Percentiles rank a stretch among this genome's conserved stretches.
phyloP scores from a whole-genome alignment of 2,888 invertebrate genomes.

The Amblyjoppa fuscipennis region DNA sequence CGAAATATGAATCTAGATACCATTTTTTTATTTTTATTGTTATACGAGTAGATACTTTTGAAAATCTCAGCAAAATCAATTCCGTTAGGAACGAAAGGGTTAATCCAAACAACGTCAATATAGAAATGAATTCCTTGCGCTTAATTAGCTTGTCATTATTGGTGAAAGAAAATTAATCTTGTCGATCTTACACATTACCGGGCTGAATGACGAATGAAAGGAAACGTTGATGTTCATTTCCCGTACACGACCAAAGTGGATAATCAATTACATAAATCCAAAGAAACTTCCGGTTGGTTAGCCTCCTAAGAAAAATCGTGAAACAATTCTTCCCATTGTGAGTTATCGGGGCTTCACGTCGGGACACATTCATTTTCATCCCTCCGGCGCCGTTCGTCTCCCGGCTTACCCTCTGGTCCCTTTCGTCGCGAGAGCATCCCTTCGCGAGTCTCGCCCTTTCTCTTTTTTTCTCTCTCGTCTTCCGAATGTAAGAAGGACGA shows the following conservation, averaged over 20 bases:
- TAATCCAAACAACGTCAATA: background rate
- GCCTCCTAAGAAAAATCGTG: background rate
- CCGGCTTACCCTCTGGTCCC: slow-evolving; percentile 43
- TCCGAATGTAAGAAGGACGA: slow-evolving; percentile 22
- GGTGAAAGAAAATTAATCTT: background rate
- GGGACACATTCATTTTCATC: slow-evolving; percentile 14
- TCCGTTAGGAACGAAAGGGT: background rate
- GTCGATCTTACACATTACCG: background rate
- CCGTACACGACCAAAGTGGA: background rate
- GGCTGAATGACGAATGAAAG: background rate
- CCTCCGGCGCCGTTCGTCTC: slow-evolving; percentile 20
- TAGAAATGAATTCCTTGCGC: background rate
- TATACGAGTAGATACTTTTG: background rate
- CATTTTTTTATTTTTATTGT: background rate
- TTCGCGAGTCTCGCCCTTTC: slow-evolving; percentile 30
- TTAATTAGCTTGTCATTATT: background rate
- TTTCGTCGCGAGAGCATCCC: slow-evolving; percentile 62
- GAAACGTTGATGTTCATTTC: slow-evolving; percentile 16
- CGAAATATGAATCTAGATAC: too few species aligned
- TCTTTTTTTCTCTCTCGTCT: slow-evolving; percentile 35
- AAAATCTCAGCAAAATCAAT: background rate
- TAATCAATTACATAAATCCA: slow-evolving; percentile 14
- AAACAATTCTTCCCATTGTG: slow-evolving; percentile 10
- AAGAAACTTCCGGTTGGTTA: slow-evolving; percentile 6
- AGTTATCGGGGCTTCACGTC: background rate